Evolutionary conservation across 2,888 invertebrate species (phyloP).

Genomic region (Meta bourneti): DNA sequence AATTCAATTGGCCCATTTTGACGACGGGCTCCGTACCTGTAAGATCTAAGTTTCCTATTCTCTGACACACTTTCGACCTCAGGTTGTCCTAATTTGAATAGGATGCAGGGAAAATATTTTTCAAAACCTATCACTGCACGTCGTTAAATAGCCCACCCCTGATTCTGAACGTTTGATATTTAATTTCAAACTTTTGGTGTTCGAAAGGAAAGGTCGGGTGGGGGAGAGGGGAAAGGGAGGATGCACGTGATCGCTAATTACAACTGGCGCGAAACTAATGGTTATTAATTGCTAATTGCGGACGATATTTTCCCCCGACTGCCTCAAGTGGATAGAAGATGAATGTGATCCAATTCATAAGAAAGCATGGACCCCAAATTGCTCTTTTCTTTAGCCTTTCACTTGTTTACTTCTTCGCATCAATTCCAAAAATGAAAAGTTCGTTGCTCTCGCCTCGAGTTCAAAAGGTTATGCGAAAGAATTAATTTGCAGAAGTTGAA

Average conservation of each 20-base stretch:
- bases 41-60: slow-evolving; percentile 30
- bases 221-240: not conserved
- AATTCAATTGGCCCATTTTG: slow-evolving; percentile 74
- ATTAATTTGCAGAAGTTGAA: no score
- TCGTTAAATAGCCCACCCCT: not conserved
- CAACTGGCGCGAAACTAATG: slow-evolving; percentile 15
- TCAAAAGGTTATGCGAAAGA: no score
- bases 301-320: slow-evolving; percentile 8
- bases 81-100: slow-evolving; percentile 41
- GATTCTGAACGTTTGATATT: no score
- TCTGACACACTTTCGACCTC: slow-evolving; percentile 51
- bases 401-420: no score
- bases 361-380: no score
- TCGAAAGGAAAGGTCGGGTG: not conserved
- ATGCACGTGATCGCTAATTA: slow-evolving; percentile 2
- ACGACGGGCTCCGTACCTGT: slow-evolving; percentile 51
- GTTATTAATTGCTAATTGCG: not conserved
- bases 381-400: no score
- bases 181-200: no score
- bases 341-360: no score
- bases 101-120: slow-evolving; percentile 42
- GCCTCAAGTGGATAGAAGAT: not conserved
- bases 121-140: not conserved
- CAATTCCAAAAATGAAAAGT: no score
- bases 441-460: not conserved